A percentile compares a stretch with the other conserved stretches of the same genome.
Evolutionary conservation across 1,140 invertebrate species (phyloP).

Genomic region (Nomia melanderi): DNA sequence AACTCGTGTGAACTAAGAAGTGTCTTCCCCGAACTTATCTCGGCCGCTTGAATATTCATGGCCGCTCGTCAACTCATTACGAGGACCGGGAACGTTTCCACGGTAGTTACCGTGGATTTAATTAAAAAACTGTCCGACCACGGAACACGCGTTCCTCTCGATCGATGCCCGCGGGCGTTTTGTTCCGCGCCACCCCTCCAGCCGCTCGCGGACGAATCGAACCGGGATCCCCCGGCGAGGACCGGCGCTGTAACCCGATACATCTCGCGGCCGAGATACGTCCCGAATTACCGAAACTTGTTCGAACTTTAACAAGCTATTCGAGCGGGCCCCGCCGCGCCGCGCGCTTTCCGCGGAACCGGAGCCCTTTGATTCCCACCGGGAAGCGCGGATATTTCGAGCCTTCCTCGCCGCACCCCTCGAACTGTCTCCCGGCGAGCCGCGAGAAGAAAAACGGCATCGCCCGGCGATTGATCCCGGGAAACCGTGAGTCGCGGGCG

Average conservation of each 20-base stretch:
- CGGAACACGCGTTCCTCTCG: not conserved
- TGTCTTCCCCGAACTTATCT: conserved; percentile 34
- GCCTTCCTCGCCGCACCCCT: too few relatives aligned
- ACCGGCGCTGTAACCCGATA: too few relatives aligned
- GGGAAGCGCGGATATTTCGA: not conserved
- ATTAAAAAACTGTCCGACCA: conserved; percentile 1
- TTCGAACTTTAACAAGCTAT: conserved; percentile 10
- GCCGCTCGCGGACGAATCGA: not conserved
- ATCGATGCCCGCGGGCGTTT: not conserved
- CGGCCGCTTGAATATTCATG: conserved; percentile 45
- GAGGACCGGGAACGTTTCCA: not conserved
- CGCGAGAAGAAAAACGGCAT: not conserved
- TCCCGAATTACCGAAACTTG: conserved; percentile 2
- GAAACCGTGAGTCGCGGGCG: not conserved
- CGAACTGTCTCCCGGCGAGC: too few relatives aligned
- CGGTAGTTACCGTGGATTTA: conserved; percentile 14
- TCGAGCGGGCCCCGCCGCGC: not conserved
- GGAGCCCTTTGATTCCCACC: not conserved
- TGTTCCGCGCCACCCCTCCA: not conserved
- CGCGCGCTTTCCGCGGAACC: not conserved
- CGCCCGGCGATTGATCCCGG: not conserved
- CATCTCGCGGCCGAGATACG: too few relatives aligned
- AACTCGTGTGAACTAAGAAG: conserved; percentile 40
- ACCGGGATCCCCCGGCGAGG: not conserved
- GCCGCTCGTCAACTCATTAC: conserved; percentile 28